Evolutionary conservation across 2,113 vertebrate species (phyloP), one percentile per base, ranked within the genome.

Genomic region (Copsychus sechellarum): DNA sequence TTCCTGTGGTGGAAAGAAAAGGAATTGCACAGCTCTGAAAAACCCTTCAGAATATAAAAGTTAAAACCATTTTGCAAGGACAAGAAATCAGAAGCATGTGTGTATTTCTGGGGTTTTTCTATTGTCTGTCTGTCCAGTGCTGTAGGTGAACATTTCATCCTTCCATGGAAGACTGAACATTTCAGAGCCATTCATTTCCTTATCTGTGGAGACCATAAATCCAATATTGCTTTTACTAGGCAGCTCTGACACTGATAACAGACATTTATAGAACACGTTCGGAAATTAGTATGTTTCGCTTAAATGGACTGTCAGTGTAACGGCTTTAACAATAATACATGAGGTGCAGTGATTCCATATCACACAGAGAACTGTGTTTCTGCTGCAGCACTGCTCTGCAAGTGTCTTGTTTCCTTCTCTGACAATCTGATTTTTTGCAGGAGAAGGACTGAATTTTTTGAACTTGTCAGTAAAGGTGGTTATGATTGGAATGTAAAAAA

Each of bases 401-500:
- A 97, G 80, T 76, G 60, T 66, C 92, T 93, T 95, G 61, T 95
- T 87, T 86, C 51, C 77, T 87, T 84, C 72, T 86, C 93, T 97
- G 83, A 96, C 94, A 87, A 73, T 94, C 84, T 97, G 70, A 76
- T 97, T 96, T 95, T 50, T 96, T 97, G 84, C 96, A 99, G 99
- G 97, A 99, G 98, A 93, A 99, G 99, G 96, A 99, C 97, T 11
- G 98, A 98, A 28, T 99, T 99, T 98, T 99, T 99, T 97, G 99
- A 99, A 96, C 98, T 99, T 96, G 99, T 99, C 97, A 98, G 97
- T 94, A 99, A 99, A 96, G 99, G 98, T 83, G 98, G 98, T 86
- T 99, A 99, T 95, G 99, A 99, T 77, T 99, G 99, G 99, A 99
- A 98, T 33, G 97, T 98, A 92, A 99, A 99, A 97, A 98, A 95